These are phyloP conservation scores for Semicossyphus pulcher DNA, from an alignment of 2,113 vertebrate genomes.

Conservation along the genomic window DNA sequence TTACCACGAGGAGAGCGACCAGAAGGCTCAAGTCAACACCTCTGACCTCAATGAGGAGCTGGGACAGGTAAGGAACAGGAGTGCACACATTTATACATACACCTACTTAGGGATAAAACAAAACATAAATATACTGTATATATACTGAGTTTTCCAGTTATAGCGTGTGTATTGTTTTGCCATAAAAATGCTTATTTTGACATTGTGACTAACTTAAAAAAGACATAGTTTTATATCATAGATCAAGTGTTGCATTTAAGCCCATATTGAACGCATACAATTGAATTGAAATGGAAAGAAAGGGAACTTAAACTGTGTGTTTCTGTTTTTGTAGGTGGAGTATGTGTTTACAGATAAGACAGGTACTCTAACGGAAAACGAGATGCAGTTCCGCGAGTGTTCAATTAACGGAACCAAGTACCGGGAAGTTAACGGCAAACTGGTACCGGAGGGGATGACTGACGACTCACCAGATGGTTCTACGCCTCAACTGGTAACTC, in stretches of 20 bases:
- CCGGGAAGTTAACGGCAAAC: constrained; percentile 93
- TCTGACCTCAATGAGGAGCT: constrained; percentile 98
- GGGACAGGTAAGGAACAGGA: constrained; percentile 88
- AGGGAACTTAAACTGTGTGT: neutral
- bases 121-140: no score
- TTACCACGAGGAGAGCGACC: constrained; percentile 95
- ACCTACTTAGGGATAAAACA: no score
- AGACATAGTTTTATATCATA: no score
- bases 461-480: constrained; percentile 88
- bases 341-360: constrained; percentile 99
- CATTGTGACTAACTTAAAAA: no score
- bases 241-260: no score
- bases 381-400: constrained; percentile 98
- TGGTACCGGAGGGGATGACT: constrained; percentile 92
- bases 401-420: constrained; percentile 96
- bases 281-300: neutral
- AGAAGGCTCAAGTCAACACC: constrained; percentile 98
- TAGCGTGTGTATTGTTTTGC: no score
- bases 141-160: no score
- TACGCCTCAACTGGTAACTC: constrained; percentile 84
- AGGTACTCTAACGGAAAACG: constrained; percentile 97
- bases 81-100: no score
- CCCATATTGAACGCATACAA: neutral
- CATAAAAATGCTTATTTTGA: no score
- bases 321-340: constrained; percentile 88